Conservation (phyloP, 1,140 invertebrate genomes). For the Anoplophora glabripennis region DNA sequence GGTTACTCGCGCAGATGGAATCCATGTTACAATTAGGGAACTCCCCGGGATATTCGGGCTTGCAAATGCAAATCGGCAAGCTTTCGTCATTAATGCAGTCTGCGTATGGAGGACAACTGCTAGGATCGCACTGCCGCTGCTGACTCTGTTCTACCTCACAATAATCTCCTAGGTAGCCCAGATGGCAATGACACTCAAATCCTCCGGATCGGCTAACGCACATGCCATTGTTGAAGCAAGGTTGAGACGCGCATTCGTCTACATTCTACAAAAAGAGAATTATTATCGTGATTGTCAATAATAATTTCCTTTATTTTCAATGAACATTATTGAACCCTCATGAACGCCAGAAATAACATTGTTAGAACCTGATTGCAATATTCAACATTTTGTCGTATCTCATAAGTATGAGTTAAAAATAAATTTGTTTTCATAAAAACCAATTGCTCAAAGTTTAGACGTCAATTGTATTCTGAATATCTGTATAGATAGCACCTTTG, state of each 20-base stretch:
- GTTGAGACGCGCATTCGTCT: constrained; percentile 64
- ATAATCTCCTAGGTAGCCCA: constrained; percentile 58
- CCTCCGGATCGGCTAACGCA: constrained; percentile 60
- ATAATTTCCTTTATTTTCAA: too few relatives aligned
- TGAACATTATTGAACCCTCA: too few relatives aligned
- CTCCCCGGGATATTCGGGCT: constrained; percentile 61
- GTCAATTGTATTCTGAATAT: too few relatives aligned
- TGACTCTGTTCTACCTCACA: constrained; percentile 55
- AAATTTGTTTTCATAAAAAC: too few relatives aligned
- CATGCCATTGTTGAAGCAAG: constrained; percentile 64
- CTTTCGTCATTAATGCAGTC: constrained; percentile 54
- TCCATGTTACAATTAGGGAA: constrained; percentile 63
- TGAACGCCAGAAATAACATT: too few relatives aligned
- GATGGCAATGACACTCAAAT: constrained; percentile 55
- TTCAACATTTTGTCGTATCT: too few relatives aligned
- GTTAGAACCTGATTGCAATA: too few relatives aligned
- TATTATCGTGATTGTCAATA: too few relatives aligned
- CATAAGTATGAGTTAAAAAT: too few relatives aligned
- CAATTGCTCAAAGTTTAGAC: too few relatives aligned
- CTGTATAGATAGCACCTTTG: too few relatives aligned
- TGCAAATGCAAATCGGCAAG: constrained; percentile 63
- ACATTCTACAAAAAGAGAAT: constrained; percentile 51
- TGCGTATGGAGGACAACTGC: constrained; percentile 54
- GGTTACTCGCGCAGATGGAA: constrained; percentile 59
- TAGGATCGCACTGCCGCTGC: constrained; percentile 50